Conservation (phyloP, 2,888 invertebrate species). For the Caenorhabditis plicata region DNA sequence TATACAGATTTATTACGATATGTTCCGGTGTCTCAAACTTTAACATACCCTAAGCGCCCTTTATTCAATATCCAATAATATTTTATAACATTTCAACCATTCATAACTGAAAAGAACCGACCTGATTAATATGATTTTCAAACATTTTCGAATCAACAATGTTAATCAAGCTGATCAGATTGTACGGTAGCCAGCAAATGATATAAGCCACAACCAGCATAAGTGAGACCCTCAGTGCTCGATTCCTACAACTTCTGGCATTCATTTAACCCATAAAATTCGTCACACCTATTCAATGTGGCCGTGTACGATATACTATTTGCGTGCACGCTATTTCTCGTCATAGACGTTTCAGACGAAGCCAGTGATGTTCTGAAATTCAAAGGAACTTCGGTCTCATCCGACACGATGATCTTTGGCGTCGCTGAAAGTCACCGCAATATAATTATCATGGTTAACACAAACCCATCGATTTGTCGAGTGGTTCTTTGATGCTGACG, state of each 20-base stretch:
- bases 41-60: background rate
- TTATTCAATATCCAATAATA: too few relatives aligned
- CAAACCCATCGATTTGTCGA: conserved; percentile 1
- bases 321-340: conserved; percentile 44
- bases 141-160: conserved; percentile 54
- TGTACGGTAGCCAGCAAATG: conserved; percentile 65
- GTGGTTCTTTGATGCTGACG: conserved; percentile 13
- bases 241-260: conserved; percentile 42
- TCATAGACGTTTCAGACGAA: conserved; percentile 40
- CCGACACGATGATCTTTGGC: conserved; percentile 44
- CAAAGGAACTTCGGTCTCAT: conserved; percentile 41
- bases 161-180: conserved; percentile 54
- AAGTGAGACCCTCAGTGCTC: conserved; percentile 60
- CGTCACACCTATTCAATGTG: conserved; percentile 32
- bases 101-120: conserved; percentile 1
- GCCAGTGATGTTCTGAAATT: conserved; percentile 38
- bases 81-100: background rate
- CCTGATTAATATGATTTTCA: conserved; percentile 25
- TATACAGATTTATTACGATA: too few relatives aligned
- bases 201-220: conserved; percentile 62
- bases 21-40: background rate
- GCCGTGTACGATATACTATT: conserved; percentile 52
- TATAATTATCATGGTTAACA: too few relatives aligned
- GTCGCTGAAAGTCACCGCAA: conserved; percentile 17
- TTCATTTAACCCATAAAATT: background rate